Evolutionary conservation across 1,140 invertebrate species (phyloP).

Genomic region (Drosophila sechellia): DNA sequence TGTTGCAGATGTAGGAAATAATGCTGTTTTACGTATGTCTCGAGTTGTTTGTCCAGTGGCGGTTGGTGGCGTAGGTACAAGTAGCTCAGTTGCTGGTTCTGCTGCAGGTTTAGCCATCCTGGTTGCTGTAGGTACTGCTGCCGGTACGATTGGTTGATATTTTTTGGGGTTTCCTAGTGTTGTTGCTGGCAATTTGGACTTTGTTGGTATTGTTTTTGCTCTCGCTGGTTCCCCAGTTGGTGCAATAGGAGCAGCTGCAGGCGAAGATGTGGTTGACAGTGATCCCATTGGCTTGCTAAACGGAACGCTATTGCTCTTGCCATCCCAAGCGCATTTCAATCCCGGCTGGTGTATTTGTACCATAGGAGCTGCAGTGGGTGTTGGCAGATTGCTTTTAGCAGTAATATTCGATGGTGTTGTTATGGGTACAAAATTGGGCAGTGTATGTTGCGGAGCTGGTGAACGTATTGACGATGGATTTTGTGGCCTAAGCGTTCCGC

Average conservation of each 20-base stretch:
- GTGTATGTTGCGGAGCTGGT: background rate
- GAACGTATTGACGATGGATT: background rate
- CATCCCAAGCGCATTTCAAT: slow-evolving; percentile 5
- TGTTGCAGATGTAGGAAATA: background rate
- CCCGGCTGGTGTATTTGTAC: slow-evolving; percentile 8
- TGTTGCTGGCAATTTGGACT: background rate
- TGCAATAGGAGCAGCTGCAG: background rate
- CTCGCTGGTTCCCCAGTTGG: background rate
- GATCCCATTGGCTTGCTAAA: background rate
- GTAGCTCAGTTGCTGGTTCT: background rate
- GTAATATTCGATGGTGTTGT: background rate
- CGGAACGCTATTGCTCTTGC: background rate
- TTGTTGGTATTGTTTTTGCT: background rate
- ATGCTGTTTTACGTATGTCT: too few species aligned
- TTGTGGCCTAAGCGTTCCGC: background rate
- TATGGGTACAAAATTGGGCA: slow-evolving; percentile 7
- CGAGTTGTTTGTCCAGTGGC: background rate
- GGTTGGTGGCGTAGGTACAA: too few species aligned
- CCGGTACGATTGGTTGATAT: background rate
- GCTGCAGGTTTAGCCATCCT: background rate
- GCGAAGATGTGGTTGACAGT: background rate
- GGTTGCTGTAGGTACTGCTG: too few species aligned
- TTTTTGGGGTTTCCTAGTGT: background rate
- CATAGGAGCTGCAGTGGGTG: background rate
- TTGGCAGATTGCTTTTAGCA: background rate